phyloP scores from a whole-genome alignment of 2,797 vertebrate species.

The Dicrostonyx torquatus region DNA sequence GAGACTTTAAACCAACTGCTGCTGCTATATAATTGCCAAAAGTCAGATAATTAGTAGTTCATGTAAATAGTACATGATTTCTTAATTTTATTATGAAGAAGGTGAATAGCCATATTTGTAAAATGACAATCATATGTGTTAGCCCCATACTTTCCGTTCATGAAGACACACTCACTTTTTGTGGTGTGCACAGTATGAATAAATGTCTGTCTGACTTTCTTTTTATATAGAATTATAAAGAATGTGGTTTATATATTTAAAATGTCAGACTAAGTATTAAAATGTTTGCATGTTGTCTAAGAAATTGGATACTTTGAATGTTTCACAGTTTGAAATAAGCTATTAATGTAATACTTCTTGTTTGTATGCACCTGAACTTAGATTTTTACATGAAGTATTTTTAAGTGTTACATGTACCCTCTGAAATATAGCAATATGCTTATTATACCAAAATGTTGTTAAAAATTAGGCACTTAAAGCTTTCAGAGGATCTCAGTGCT shows the following conservation, averaged over 20 bases:
- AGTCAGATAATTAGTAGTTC: slow-evolving; percentile 81
- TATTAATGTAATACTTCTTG: slow-evolving; percentile 84
- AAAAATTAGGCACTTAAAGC: slow-evolving; percentile 84
- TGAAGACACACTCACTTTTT: slow-evolving; percentile 82
- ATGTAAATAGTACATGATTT: slow-evolving; percentile 85
- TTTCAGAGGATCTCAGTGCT: slow-evolving; percentile 76
- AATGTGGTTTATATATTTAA: slow-evolving; percentile 84
- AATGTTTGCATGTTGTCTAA: slow-evolving; percentile 92
- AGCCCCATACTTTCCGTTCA: slow-evolving; percentile 71
- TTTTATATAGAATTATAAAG: slow-evolving; percentile 83
- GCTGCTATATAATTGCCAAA: slow-evolving; percentile 88
- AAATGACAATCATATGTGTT: slow-evolving; percentile 86
- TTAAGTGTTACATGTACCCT: slow-evolving; percentile 93
- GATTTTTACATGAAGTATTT: slow-evolving; percentile 88
- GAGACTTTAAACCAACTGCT: slow-evolving; percentile 85
- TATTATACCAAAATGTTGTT: slow-evolving; percentile 87
- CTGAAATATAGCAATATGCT: slow-evolving; percentile 84
- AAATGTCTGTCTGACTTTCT: slow-evolving; percentile 73
- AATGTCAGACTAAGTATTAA: slow-evolving; percentile 89
- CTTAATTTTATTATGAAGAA: slow-evolving; percentile 85
- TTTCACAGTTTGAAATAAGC: slow-evolving; percentile 86
- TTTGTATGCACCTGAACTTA: slow-evolving; percentile 86
- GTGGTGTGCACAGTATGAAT: slow-evolving; percentile 82
- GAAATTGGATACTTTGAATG: slow-evolving; percentile 86
- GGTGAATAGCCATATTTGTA: slow-evolving; percentile 81